phyloP scores from a whole-genome alignment of 2,888 invertebrate genomes.

The Synergus umbraculus region DNA sequence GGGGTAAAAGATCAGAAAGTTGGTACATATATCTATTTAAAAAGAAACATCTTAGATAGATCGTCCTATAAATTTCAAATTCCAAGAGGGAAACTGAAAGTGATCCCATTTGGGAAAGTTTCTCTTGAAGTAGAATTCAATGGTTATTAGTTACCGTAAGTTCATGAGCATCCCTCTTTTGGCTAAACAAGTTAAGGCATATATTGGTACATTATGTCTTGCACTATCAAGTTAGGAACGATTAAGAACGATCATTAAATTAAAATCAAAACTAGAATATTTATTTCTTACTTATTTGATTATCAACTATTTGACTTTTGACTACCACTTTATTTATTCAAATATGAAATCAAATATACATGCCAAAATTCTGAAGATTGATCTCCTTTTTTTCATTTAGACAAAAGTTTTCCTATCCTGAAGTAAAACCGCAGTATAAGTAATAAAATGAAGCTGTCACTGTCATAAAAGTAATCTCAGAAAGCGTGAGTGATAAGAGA shows the following conservation, averaged over 20 bases:
- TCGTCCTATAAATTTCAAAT: conserved; percentile 3
- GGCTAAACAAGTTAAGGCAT: conserved; percentile 2
- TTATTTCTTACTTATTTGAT: too few species aligned
- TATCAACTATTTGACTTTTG: too few species aligned
- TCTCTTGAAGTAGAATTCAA: conserved; percentile 18
- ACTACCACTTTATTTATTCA: too few species aligned
- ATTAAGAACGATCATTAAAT: not conserved
- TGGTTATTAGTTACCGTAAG: conserved; percentile 16
- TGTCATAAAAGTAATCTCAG: not conserved
- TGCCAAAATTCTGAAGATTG: not conserved
- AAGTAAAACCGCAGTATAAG: not conserved
- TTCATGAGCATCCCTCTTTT: conserved; percentile 9
- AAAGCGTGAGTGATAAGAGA: conserved; percentile 28
- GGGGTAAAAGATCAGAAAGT: not conserved
- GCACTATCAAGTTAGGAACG: not conserved
- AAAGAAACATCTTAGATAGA: not conserved
- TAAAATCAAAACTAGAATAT: not conserved
- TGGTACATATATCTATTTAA: not conserved
- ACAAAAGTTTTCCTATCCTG: not conserved
- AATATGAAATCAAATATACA: too few species aligned
- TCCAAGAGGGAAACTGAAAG: conserved; percentile 13
- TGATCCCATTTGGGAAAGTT: conserved; percentile 4
- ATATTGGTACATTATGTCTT: conserved; percentile 13
- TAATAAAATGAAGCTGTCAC: not conserved
- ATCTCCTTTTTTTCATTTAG: not conserved